These are phyloP conservation scores for Brachionus rotundiformis DNA, from an alignment of 1,140 invertebrate genomes.

Conservation along the genomic window DNA sequence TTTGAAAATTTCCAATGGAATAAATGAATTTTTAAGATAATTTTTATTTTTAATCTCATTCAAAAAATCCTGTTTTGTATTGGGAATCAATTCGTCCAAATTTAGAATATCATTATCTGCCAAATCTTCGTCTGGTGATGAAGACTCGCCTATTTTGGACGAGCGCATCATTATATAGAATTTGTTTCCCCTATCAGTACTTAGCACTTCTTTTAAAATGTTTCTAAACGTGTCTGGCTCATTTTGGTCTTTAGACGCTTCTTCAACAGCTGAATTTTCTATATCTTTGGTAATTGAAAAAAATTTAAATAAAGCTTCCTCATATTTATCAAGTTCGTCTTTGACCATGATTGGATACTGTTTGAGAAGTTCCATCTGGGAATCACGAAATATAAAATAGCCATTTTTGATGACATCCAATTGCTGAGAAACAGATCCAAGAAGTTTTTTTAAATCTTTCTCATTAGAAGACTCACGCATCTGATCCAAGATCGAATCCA, in stretches of 20 bases:
- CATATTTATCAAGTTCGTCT: constrained; percentile 59
- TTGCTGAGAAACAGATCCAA: constrained; percentile 58
- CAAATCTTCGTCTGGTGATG: constrained; percentile 53
- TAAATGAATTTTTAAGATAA: constrained; percentile 53
- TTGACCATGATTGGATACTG: constrained; percentile 61
- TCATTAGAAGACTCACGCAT: constrained; percentile 63
- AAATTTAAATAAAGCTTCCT: constrained; percentile 58
- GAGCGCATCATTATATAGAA: constrained; percentile 60
- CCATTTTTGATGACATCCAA: constrained; percentile 59
- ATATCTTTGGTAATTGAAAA: constrained; percentile 57
- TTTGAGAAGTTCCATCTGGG: constrained; percentile 56
- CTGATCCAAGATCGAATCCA: constrained; percentile 63
- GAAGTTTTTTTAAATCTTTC: constrained; percentile 56
- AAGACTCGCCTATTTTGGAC: constrained; percentile 55
- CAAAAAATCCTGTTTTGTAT: constrained; percentile 22
- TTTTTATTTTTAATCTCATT: constrained; percentile 10
- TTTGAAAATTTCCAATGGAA: constrained; percentile 55
- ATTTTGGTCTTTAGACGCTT: neutral
- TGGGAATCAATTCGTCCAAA: constrained; percentile 9
- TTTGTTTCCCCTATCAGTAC: constrained; percentile 58
- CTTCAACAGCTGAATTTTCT: neutral
- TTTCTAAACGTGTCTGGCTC: constrained; percentile 50
- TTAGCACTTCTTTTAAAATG: constrained; percentile 57
- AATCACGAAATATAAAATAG: constrained; percentile 55
- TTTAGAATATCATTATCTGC: constrained; percentile 27